A percentile compares a stretch with the other conserved stretches of the same genome.
Evolutionary conservation across 2,797 vertebrate species (phyloP).

Genomic region (Tokudaia tokunoshimensis): DNA sequence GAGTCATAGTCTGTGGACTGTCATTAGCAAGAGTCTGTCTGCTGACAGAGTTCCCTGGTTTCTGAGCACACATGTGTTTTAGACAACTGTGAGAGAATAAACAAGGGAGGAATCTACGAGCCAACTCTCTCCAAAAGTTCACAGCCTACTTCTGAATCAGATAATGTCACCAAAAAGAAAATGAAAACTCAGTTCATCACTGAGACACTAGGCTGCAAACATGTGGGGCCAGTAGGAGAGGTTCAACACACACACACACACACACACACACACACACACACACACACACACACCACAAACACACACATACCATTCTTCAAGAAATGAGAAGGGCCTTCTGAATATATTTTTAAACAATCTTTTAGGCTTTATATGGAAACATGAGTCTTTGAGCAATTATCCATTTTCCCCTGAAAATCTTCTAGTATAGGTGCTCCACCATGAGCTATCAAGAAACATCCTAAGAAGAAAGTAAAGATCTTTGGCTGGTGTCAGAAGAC

Average conservation of each 20-base stretch:
- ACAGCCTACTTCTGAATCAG: not conserved
- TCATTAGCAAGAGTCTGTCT: not conserved
- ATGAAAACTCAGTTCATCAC: not conserved
- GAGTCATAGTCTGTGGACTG: not conserved
- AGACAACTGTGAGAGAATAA: not conserved
- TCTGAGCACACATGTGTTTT: not conserved
- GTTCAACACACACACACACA: no score
- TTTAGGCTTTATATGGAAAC: not conserved
- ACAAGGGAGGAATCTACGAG: not conserved
- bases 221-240: not conserved
- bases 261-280: not conserved
- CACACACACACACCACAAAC: not conserved
- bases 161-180: not conserved
- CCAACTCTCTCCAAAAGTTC: not conserved
- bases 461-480: not conserved
- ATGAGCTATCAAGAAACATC: not conserved
- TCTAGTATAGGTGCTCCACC: not conserved
- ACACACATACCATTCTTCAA: not conserved
- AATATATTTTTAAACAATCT: not conserved
- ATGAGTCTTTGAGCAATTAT: not conserved
- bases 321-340: not conserved
- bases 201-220: not conserved
- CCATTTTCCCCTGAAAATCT: not conserved
- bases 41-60: not conserved
- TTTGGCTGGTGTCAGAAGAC: not conserved